phyloP scores from a whole-genome alignment of 1,140 invertebrate species.

The Portunus trituberculatus region DNA sequence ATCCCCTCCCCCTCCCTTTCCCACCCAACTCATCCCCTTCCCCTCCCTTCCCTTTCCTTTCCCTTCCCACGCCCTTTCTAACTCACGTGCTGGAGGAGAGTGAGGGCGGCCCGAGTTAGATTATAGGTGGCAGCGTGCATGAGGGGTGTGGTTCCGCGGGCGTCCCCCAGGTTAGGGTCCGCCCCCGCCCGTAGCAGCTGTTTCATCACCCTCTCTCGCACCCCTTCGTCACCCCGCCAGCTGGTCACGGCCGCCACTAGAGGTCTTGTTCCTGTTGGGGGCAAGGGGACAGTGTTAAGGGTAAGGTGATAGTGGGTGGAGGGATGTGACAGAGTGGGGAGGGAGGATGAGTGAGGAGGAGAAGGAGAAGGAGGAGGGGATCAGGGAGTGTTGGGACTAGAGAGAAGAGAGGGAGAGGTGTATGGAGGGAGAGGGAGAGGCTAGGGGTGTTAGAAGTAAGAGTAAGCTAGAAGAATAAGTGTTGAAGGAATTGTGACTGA shows the following conservation, averaged over 20 bases:
- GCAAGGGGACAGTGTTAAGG: neutral
- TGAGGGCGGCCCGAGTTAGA: neutral
- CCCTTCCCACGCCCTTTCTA: neutral
- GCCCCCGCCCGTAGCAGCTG: slow-evolving; percentile 55
- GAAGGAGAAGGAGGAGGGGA: neutral
- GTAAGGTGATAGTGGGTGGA: neutral
- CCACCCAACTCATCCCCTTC: neutral
- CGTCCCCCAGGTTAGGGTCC: slow-evolving; percentile 60
- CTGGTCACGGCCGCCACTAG: slow-evolving; percentile 1
- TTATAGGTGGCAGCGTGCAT: slow-evolving; percentile 65
- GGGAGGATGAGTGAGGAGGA: neutral
- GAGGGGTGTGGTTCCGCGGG: slow-evolving; percentile 56
- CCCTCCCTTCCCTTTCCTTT: neutral
- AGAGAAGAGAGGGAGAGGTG: neutral
- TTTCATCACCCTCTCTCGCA: slow-evolving; percentile 29
- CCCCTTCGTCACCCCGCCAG: neutral
- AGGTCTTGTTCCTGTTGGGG: neutral
- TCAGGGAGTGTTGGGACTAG: neutral
- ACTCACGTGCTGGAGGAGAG: slow-evolving; percentile 63
- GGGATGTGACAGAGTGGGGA: neutral
- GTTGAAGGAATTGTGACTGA: too few species aligned
- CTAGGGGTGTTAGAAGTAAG: too few species aligned
- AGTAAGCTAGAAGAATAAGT: too few species aligned
- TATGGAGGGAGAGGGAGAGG: too few species aligned
- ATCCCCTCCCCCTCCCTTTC: neutral